Percentiles rank a stretch among this genome's conserved stretches.
phyloP scores from a whole-genome alignment of 2,888 invertebrate genomes.

The Chromoteleia sp. region DNA sequence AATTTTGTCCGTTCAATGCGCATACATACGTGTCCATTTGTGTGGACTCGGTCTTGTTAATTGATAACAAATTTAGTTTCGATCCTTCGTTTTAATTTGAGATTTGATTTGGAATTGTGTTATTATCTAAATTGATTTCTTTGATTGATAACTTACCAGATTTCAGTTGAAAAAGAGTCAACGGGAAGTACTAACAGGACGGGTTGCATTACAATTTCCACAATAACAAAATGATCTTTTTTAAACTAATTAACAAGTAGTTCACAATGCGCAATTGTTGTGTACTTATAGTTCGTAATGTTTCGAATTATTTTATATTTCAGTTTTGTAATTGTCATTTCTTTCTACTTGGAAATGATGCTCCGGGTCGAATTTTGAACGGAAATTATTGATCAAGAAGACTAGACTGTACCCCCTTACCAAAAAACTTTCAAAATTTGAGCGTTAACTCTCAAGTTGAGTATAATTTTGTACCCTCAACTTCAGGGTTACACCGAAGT shows the following conservation, averaged over 20 bases:
- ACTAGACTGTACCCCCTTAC: too few relatives aligned
- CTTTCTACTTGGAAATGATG: not conserved
- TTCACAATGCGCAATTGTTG: conserved; percentile 6
- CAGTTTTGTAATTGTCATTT: not conserved
- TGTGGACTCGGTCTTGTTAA: conserved; percentile 28
- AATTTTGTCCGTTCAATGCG: not conserved
- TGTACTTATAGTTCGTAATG: conserved; percentile 1
- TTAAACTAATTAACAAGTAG: conserved; percentile 20
- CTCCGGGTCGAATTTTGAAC: not conserved
- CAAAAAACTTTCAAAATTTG: too few relatives aligned
- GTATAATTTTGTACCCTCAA: too few relatives aligned
- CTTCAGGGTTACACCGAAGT: too few relatives aligned
- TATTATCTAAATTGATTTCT: conserved; percentile 67
- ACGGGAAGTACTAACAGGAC: conserved; percentile 65
- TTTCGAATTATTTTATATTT: not conserved
- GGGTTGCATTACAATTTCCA: conserved; percentile 61
- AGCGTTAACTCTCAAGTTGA: too few relatives aligned
- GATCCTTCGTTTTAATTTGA: conserved; percentile 31
- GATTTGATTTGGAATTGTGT: conserved; percentile 49
- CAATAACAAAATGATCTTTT: conserved; percentile 46
- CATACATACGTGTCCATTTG: not conserved
- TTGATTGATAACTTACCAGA: conserved; percentile 69
- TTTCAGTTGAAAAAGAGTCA: conserved; percentile 66
- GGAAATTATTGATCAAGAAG: too few relatives aligned
- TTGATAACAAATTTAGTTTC: conserved; percentile 68